Base-by-base conservation (phyloP, 2,113 vertebrate genomes). In the Noturus placidus region DNA sequence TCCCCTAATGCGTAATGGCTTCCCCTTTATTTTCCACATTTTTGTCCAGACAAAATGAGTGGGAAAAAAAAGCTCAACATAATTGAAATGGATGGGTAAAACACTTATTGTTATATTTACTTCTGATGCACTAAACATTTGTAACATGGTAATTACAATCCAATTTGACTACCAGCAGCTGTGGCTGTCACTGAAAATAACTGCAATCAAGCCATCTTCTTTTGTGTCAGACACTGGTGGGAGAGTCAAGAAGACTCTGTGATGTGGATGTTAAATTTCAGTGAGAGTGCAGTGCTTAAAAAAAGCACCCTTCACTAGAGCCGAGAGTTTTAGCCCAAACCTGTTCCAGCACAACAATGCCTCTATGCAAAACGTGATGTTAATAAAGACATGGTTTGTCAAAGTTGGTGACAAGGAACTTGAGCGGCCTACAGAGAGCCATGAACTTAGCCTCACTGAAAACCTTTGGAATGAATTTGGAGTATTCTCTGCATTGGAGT, bases 151-250 rank as follows among this genome's bases (percentile, higher is more conserved):
- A 88, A 87, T 87, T 86, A 74, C 88, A 87, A 56, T 82, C 82
- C 63, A 80, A 87, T 87, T 76, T 79, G 82, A 84, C 65, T 27
- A 67, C 87, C 82, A 84, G 42, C 76, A 76, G 54, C 50, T 84
- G 50, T 72, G 63, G n/a, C 63, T 88, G 84, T 83, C 78, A 88
- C 63, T 38, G 82, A 69, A 86, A 85, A 89, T 89, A 87, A 91
- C 86, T 79, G 87, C 70, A 88, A 85, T 89, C 81, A 89, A 91
- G 79, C 54, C 35, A 84, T 88, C 63, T 88, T 56, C 65, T 85
- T 81, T 86, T 86, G 82, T 83, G 84, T 61, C 67, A 87, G 82
- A 82, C 84, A 82, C 7, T 77, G 65, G 85, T 67, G 76, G 79
- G 56, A 65, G 74, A 83, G 72, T 15, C 42, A 15, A 61, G 35